Base-by-base conservation (phyloP, 2,888 invertebrate genomes). In the Baronia brevicornis region DNA sequence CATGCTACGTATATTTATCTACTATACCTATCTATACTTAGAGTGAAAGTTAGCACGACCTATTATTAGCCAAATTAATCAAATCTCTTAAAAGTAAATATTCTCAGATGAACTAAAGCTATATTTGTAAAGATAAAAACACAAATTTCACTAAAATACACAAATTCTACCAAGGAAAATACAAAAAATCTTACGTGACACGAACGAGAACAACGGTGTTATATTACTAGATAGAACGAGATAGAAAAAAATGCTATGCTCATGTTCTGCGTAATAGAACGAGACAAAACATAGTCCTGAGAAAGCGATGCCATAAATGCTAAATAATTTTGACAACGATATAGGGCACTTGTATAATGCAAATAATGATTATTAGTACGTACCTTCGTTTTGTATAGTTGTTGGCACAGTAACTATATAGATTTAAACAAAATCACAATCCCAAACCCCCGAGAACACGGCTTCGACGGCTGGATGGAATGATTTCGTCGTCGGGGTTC, bases 401-500 rank as follows among this genome's bases (percentile, higher is more conserved):
- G 71, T 84, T 84, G 84, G 82, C 84, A 84, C 82, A 75, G 70
- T 63, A 65, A 71, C 72, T 73, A 63, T 65, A 60, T 64, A 70
- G 64, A 70, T 75, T 75, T 71, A 67, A 69, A 66, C 60, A 75
- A 72, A 74, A 78, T 74, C 77, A 73, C 77, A 71, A 75, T 77
- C 68, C 74, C 70, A 79, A 79, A 74, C 80, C 82, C 79, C 79
- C 74, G 71, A 80, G 78, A 80, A 80, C 73, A 72, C 79, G 72
- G 78, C 82, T 79, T 78, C 82, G 79, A 84, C 80, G 82, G 79
- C 82, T 82, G 82, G 82, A 82, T 84, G 82, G 82, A 84, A 84
- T 82, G 79, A 80, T 79, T 82, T 84, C 73, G 79, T 79, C 82
- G 80, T 77, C 79, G 80, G 61, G 61, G 60, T 60, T 60, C 60